Evolutionary conservation across 2,797 vertebrate genomes (phyloP), one percentile per base, ranked within the genome.

Genomic region (Gallirallus australis): DNA sequence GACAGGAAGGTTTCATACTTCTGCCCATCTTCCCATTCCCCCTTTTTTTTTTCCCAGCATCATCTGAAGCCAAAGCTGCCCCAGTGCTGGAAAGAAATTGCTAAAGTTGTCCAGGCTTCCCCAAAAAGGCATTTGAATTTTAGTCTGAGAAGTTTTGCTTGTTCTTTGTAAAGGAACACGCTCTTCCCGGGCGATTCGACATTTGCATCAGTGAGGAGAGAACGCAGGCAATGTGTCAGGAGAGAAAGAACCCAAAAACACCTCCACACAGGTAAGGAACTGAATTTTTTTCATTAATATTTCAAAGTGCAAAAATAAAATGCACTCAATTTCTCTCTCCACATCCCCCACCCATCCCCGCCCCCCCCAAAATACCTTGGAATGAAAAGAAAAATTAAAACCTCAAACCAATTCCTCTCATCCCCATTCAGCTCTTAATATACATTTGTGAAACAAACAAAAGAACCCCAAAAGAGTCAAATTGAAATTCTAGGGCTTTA

Each of bases 251-350:
- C 50, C 37, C 27, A 4, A 14, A 14, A 31, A 35, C 40, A 64
- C 9, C 59, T 69, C 61, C 77, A 50, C 71, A 17, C 33, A n/a
- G 70, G 45, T 27, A 47, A 96, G 72, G 78, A 97, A 89, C 84
- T 83, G 90, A 96, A 97, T 96, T 27, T 77, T 39, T 83, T 93
- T 77, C 92, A 45, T 73, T 86, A 86, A 54, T 90, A 82, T 81
- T 89, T 93, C 95, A 56, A 87, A 91, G 94, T 94, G 96, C 96
- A 94, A 96, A 96, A 91, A 35, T 53, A 52, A 89, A 96, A 91
- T 66, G 95, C 95, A 90, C 81, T 81, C 60, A 4, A 54, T 60
- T 71, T 80, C 70, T 79, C 48, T 72, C 83, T 87, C 82, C 63
- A 24, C 52, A 42, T 73, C 71, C 69, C 68, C 47, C 20, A 33